Percentiles rank a stretch among this genome's conserved stretches.
Evolutionary conservation across 2,113 vertebrate species (phyloP).

Genomic region (Chaetodon trifascialis): DNA sequence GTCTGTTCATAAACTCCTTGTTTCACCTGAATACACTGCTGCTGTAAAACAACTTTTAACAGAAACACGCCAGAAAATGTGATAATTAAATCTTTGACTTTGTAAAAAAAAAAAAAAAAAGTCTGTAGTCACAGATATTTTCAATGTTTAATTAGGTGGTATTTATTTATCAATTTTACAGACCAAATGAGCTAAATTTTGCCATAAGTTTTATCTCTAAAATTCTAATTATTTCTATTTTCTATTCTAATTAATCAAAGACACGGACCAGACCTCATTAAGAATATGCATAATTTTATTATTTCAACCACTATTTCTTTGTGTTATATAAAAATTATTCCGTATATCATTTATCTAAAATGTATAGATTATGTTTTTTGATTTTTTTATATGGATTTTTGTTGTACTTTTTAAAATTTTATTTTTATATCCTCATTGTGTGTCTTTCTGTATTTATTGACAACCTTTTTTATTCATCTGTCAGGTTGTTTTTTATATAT

Average conservation of each 20-base stretch:
- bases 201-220: neutral
- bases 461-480: neutral
- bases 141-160: neutral
- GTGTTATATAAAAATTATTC: neutral
- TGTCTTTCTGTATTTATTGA: neutral
- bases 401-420: too few species aligned
- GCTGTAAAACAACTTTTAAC: neutral
- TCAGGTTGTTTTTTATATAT: neutral
- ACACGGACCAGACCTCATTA: neutral
- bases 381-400: neutral
- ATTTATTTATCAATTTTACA: neutral
- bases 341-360: neutral
- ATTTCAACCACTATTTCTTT: neutral
- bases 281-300: neutral
- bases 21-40: slow-evolving; percentile 5
- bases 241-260: too few species aligned
- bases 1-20: slow-evolving; percentile 34
- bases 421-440: neutral
- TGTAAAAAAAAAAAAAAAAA: too few species aligned
- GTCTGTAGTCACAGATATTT: neutral
- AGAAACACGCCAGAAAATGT: too few species aligned
- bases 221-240: too few species aligned
- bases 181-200: neutral
- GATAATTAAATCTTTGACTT: too few species aligned
- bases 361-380: too few species aligned